phyloP scores from a whole-genome alignment of 2,888 invertebrate genomes.

The Sicus ferrugineus region DNA sequence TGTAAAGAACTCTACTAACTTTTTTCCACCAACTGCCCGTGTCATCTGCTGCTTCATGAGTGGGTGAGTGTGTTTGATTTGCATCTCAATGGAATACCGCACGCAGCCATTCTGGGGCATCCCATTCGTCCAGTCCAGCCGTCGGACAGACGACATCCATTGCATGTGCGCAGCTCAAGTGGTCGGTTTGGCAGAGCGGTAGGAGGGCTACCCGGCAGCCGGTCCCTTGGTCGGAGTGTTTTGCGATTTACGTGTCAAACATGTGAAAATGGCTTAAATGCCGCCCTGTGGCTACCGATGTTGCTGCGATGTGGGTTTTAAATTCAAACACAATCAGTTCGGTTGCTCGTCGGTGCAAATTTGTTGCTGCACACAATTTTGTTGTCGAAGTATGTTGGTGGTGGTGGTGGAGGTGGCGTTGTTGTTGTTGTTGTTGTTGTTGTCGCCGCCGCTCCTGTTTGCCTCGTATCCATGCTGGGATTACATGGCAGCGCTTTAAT shows the following conservation, averaged over 20 bases:
- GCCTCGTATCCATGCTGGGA: slow-evolving; percentile 21
- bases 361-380: slow-evolving; percentile 18
- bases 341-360: slow-evolving; percentile 14
- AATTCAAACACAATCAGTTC: slow-evolving; percentile 32
- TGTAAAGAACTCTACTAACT: slow-evolving; percentile 11
- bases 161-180: neutral
- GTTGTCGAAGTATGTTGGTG: neutral
- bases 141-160: slow-evolving; percentile 11
- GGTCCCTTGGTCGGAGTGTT: slow-evolving; percentile 23
- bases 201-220: neutral
- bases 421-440: neutral
- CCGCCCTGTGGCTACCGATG: slow-evolving; percentile 19
- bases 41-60: neutral
- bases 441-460: neutral
- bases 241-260: slow-evolving; percentile 34
- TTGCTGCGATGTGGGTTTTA: slow-evolving; percentile 18
- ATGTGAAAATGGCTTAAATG: slow-evolving; percentile 33
- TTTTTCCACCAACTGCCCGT: neutral
- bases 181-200: neutral
- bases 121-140: slow-evolving; percentile 5
- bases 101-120: neutral
- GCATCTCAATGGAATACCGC: slow-evolving; percentile 22
- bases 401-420: neutral
- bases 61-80: slow-evolving; percentile 23
- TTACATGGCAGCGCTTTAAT: slow-evolving; percentile 35